Percentiles rank a stretch among this genome's conserved stretches.
These are phyloP conservation scores for Cyanistes caeruleus DNA, from an alignment of 2,113 vertebrate genomes.

Conservation along the genomic window DNA sequence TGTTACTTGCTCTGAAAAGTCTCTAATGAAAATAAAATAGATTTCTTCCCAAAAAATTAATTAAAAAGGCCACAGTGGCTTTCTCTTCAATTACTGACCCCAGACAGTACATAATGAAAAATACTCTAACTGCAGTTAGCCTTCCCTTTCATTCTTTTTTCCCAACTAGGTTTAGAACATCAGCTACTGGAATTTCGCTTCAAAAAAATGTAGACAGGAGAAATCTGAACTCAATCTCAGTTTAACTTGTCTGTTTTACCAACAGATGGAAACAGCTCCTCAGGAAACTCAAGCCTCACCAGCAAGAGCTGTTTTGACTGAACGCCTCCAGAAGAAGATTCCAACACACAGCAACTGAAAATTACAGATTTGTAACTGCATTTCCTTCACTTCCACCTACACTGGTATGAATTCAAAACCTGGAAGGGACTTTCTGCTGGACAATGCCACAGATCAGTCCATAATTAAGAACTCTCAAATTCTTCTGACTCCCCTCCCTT, in stretches of 20 bases:
- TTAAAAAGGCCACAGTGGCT: accelerated
- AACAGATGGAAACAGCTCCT: background rate
- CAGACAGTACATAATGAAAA: background rate
- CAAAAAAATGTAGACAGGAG: background rate
- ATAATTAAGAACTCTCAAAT: background rate
- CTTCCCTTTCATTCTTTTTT: accelerated
- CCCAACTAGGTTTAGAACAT: background rate
- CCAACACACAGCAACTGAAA: background rate
- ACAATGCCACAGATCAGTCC: background rate
- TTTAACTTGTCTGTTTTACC: background rate
- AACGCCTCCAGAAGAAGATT: background rate
- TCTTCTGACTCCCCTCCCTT: background rate
- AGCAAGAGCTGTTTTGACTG: background rate
- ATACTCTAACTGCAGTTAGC: background rate
- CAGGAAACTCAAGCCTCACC: background rate
- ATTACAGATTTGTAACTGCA: background rate
- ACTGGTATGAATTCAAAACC: background rate
- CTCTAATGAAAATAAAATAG: background rate
- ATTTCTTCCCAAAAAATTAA: background rate
- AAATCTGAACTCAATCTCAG: background rate
- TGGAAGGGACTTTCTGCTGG: background rate
- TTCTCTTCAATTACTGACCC: background rate
- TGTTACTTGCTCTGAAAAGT: background rate
- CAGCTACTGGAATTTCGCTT: background rate
- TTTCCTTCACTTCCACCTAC: background rate